These are phyloP conservation scores for Gymnopithys bicolor DNA, from an alignment of 2,797 vertebrate species.

Conservation along the genomic window DNA sequence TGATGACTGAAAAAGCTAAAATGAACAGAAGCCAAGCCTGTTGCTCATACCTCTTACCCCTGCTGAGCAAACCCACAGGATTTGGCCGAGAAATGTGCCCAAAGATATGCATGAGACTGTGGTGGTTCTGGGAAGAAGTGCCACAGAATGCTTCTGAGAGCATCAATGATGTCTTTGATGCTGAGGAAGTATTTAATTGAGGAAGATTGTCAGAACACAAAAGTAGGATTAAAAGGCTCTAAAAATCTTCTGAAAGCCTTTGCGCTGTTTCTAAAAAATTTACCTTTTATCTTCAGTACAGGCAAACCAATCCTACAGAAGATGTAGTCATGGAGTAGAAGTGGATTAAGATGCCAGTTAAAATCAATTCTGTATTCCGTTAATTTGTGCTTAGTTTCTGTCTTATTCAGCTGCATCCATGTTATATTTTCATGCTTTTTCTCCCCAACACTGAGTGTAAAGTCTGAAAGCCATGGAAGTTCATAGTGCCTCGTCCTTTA, in stretches of 20 bases:
- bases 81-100: background rate
- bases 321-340: background rate
- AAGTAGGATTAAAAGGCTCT: constrained; percentile 14
- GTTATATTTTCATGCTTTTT: background rate
- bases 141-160: background rate
- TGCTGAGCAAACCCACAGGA: background rate
- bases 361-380: background rate
- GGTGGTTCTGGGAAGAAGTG: background rate
- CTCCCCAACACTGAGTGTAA: background rate
- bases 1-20: background rate
- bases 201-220: constrained; percentile 1
- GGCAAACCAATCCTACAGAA: background rate
- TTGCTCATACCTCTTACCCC: background rate
- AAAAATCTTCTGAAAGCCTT: constrained; percentile 12
- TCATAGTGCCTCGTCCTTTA: background rate
- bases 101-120: background rate
- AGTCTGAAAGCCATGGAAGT: background rate
- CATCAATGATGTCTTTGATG: background rate
- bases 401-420: background rate
- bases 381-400: background rate
- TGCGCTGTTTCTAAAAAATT: background rate
- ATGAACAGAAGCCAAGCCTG: background rate
- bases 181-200: background rate
- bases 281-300: background rate
- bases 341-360: background rate